A percentile compares a stretch with the other conserved stretches of the same genome.
Conservation (phyloP, 2,797 vertebrate species). For the Phalanger gymnotis region DNA sequence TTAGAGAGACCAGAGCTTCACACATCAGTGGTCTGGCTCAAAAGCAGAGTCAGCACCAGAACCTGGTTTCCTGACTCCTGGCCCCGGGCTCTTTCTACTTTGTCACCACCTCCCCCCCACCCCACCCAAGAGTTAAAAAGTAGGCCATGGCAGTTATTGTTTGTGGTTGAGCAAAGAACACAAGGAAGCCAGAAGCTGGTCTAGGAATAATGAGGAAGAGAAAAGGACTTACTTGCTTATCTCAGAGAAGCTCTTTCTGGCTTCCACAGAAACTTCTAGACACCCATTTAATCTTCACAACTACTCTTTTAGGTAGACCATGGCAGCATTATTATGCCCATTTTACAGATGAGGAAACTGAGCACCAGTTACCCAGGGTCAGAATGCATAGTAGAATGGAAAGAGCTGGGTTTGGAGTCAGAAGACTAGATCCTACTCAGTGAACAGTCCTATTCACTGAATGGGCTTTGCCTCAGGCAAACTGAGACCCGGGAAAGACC, state of each 20-base stretch:
- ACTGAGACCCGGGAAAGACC: too few species aligned
- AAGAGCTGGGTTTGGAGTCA: not conserved
- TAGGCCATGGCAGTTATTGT: not conserved
- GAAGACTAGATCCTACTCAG: not conserved
- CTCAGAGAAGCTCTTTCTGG: not conserved
- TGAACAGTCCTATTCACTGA: not conserved
- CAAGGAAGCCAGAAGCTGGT: not conserved
- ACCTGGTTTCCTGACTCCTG: not conserved
- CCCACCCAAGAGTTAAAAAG: not conserved
- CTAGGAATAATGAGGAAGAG: not conserved
- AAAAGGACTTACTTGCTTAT: not conserved
- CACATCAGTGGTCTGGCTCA: not conserved
- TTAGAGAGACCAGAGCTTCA: not conserved
- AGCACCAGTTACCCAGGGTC: not conserved
- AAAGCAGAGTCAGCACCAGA: not conserved
- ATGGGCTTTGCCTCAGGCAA: too few species aligned
- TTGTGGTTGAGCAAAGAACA: constrained; percentile 6
- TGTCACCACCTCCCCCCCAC: not conserved
- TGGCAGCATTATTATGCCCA: not conserved
- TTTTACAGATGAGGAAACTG: not conserved
- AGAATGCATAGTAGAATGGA: not conserved
- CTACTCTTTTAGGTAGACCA: not conserved
- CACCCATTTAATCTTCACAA: not conserved
- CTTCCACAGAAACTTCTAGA: not conserved
- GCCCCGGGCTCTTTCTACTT: not conserved